phyloP scores from a whole-genome alignment of 2,113 vertebrate genomes.

The Brachypodius melanocephalos region DNA sequence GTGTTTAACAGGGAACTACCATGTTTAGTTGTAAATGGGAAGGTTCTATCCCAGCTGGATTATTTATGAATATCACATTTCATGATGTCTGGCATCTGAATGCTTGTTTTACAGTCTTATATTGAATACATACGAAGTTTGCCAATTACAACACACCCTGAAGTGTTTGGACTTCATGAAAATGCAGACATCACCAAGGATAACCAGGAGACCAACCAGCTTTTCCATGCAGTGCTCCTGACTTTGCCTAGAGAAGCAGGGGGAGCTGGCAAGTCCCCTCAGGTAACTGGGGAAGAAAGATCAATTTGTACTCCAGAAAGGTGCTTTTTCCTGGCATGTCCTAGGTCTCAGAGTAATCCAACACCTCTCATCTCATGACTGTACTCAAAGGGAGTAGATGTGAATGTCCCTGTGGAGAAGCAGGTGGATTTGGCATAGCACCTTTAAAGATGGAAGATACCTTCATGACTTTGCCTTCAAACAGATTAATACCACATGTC shows the following conservation, averaged over 20 bases:
- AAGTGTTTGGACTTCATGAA: slow-evolving; percentile 91
- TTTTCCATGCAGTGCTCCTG: slow-evolving; percentile 85
- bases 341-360: not conserved
- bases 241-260: slow-evolving; percentile 87
- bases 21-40: not conserved
- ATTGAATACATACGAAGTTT: slow-evolving; percentile 83
- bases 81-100: not conserved
- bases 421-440: not conserved
- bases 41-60: not conserved
- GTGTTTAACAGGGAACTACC: not conserved
- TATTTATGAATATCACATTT: not conserved
- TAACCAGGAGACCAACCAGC: slow-evolving; percentile 92
- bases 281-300: slow-evolving; percentile 74
- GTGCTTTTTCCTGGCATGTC: not conserved
- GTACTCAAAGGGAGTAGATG: not conserved
- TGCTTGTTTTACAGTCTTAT: slow-evolving; percentile 76
- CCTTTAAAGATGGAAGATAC: not conserved
- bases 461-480: not conserved
- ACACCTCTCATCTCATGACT: not conserved
- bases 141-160: slow-evolving; percentile 83
- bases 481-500: not conserved
- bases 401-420: not conserved
- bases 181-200: slow-evolving; percentile 94
- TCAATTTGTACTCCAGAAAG: not conserved
- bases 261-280: slow-evolving; percentile 83